Conservation (phyloP, 2,113 vertebrate genomes). For the Xyrauchen texanus region DNA sequence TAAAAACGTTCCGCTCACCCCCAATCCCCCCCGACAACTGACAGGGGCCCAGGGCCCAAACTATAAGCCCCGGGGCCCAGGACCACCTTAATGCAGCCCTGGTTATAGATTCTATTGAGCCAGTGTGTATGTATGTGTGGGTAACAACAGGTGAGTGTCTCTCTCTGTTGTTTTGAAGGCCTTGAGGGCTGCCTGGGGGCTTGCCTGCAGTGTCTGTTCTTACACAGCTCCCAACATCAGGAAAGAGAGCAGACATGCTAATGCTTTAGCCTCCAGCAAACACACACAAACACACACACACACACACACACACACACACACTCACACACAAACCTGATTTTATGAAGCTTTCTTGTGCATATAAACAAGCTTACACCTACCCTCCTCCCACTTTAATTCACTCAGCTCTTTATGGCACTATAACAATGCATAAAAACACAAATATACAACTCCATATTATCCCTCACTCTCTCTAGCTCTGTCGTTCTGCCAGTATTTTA, state of each 20-base stretch:
- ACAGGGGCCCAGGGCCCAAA: too few relatives aligned
- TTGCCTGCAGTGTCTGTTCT: conserved; percentile 72
- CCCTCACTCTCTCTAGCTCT: not conserved
- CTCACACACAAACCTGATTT: conserved; percentile 32
- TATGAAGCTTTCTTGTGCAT: conserved; percentile 34
- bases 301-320: not conserved
- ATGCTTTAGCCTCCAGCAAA: conserved; percentile 65
- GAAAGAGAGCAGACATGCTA: conserved; percentile 67
- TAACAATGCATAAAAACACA: conserved; percentile 33
- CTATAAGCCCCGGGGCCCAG: too few relatives aligned
- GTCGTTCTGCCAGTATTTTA: not conserved
- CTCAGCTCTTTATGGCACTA: conserved; percentile 27
- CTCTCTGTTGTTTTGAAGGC: conserved; percentile 60
- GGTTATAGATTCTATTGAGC: conserved; percentile 7
- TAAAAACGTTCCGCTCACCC: too few relatives aligned
- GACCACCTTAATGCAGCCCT: not conserved
- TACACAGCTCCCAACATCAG: conserved; percentile 64
- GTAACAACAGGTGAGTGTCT: conserved; percentile 64
- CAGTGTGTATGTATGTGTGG: conserved; percentile 30
- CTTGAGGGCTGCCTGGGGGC: conserved; percentile 72
- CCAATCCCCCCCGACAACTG: too few relatives aligned
- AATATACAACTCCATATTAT: conserved; percentile 13
- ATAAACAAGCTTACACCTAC: conserved; percentile 38
- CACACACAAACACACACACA: not conserved
- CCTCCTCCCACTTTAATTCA: conserved; percentile 23